Evolutionary conservation across 2,797 vertebrate species (phyloP).

Genomic region (Sciaenops ocellatus): DNA sequence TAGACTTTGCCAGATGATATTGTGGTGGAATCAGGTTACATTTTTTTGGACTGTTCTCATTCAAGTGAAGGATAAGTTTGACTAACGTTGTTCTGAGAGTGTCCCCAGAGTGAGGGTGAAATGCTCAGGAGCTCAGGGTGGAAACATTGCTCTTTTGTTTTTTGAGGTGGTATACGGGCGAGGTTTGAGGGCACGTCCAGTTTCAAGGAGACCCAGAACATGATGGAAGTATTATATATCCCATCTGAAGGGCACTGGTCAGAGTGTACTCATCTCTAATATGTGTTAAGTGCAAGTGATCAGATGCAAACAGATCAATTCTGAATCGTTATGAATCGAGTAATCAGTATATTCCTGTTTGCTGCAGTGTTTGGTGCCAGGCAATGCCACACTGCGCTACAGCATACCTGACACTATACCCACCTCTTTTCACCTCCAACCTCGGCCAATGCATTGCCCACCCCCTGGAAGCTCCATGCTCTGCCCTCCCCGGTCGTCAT

Average conservation of each 20-base stretch:
- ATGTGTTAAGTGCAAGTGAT: too few species aligned
- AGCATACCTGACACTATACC: conserved; percentile 9
- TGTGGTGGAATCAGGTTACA: too few species aligned
- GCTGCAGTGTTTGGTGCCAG: neutral
- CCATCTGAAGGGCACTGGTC: neutral
- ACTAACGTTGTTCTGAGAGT: too few species aligned
- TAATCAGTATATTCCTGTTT: neutral
- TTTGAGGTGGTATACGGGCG: too few species aligned
- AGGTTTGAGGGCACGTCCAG: too few species aligned
- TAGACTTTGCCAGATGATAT: too few species aligned
- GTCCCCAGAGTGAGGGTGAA: too few species aligned
- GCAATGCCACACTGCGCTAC: neutral
- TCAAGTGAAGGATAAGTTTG: too few species aligned
- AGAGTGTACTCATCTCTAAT: too few species aligned
- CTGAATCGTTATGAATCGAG: neutral
- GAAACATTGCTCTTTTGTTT: too few species aligned
- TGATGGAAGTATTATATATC: neutral
- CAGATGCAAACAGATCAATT: neutral
- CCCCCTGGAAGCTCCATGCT: neutral
- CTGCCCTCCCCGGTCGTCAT: neutral
- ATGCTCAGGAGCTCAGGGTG: too few species aligned
- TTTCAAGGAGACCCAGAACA: neutral
- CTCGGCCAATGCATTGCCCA: neutral
- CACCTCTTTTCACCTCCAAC: conserved; percentile 17
- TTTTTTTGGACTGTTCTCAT: too few species aligned